A percentile compares a stretch with the other conserved stretches of the same genome.
These are phyloP conservation scores for Cydia pomonella DNA, from an alignment of 1,140 invertebrate species.

Conservation along the genomic window DNA sequence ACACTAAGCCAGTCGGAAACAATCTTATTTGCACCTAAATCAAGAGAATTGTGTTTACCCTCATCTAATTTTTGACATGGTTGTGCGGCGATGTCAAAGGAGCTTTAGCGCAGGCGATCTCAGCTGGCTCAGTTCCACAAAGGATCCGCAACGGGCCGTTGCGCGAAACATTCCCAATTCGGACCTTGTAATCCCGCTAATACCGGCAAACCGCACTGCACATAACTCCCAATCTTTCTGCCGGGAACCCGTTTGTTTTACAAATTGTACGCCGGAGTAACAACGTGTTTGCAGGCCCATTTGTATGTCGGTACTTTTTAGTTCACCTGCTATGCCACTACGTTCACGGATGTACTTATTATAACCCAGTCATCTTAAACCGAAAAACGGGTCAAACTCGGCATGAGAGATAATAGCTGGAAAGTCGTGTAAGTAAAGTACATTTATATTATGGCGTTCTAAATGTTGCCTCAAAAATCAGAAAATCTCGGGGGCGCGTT, in stretches of 20 bases:
- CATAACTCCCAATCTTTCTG: constrained; percentile 38
- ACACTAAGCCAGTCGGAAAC: constrained; percentile 20
- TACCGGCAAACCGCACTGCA: constrained; percentile 38
- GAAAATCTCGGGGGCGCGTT: too few relatives aligned
- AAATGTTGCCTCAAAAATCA: too few relatives aligned
- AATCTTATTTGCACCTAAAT: constrained; percentile 26
- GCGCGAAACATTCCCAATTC: constrained; percentile 39
- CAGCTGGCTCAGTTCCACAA: constrained; percentile 40
- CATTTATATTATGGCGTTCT: too few relatives aligned
- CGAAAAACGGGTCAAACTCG: too few relatives aligned
- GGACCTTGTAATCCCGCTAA: constrained; percentile 41
- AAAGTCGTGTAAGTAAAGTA: too few relatives aligned
- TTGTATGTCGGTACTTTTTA: background rate
- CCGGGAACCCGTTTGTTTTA: constrained; percentile 19
- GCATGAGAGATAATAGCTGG: too few relatives aligned
- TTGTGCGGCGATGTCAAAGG: constrained; percentile 29
- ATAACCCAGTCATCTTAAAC: background rate
- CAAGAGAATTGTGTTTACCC: constrained; percentile 33
- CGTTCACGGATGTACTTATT: background rate
- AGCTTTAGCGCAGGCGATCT: constrained; percentile 35
- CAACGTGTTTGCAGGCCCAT: background rate
- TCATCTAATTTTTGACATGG: constrained; percentile 32
- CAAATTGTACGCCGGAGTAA: background rate
- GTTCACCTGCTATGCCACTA: background rate
- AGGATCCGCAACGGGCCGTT: constrained; percentile 36